phyloP scores from a whole-genome alignment of 2,797 vertebrate species.

The Sebastes nivosus region DNA sequence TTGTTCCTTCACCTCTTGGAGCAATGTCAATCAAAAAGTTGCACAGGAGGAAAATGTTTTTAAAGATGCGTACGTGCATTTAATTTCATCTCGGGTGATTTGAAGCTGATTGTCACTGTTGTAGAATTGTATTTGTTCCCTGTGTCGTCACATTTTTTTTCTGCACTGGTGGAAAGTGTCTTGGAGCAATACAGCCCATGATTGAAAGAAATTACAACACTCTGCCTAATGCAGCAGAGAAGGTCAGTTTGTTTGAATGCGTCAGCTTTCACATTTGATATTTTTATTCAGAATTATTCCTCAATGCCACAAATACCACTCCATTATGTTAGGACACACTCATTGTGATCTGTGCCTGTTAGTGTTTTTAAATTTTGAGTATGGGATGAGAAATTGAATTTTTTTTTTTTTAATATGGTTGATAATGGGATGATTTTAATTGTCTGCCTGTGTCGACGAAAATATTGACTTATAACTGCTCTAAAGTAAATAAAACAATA shows the following conservation, averaged over 20 bases:
- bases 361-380: slow-evolving; percentile 11
- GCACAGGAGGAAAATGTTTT: not conserved
- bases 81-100: not conserved
- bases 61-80: not conserved
- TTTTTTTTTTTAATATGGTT: not conserved
- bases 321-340: slow-evolving; percentile 14
- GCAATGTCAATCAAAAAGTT: not conserved
- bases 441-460: slow-evolving; percentile 19
- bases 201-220: not conserved
- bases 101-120: not conserved
- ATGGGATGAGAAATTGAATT: not conserved
- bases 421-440: slow-evolving; percentile 9
- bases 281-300: not conserved
- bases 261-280: not conserved
- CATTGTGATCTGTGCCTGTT: slow-evolving; percentile 23
- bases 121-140: not conserved
- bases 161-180: not conserved
- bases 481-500: slow-evolving; percentile 34
- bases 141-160: not conserved
- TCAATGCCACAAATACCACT: slow-evolving; percentile 6
- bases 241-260: not conserved
- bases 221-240: not conserved
- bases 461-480: not conserved
- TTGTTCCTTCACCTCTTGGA: not conserved
- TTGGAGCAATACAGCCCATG: not conserved